These are phyloP conservation scores for Patella caerulea DNA, from an alignment of 2,888 invertebrate genomes.

Conservation along the genomic window DNA sequence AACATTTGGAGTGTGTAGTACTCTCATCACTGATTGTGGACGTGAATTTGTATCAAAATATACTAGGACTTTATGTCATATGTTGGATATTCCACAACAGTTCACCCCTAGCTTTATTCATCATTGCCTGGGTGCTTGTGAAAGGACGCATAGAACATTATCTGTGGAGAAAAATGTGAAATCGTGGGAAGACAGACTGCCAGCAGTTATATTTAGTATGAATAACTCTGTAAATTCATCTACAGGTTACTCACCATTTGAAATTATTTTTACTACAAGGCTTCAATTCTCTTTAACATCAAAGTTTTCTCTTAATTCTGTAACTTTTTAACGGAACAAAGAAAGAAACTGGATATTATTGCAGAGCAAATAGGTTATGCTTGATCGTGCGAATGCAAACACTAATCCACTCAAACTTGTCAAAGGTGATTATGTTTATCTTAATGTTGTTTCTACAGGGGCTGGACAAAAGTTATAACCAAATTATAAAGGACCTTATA, in stretches of 20 bases:
- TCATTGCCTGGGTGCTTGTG: slow-evolving; percentile 33
- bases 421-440: slow-evolving; percentile 15
- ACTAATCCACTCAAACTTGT: neutral
- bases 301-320: neutral
- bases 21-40: too few species aligned
- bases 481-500: neutral
- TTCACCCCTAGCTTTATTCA: slow-evolving; percentile 28
- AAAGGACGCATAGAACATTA: slow-evolving; percentile 29
- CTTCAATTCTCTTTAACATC: slow-evolving; percentile 21
- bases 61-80: too few species aligned
- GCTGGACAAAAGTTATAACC: slow-evolving; percentile 6
- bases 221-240: slow-evolving; percentile 24
- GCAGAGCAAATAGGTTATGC: neutral
- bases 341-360: neutral
- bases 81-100: neutral
- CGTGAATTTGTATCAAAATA: too few species aligned
- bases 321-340: too few species aligned
- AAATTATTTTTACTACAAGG: slow-evolving; percentile 9
- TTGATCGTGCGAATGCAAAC: slow-evolving; percentile 6
- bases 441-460: neutral
- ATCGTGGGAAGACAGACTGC: too few species aligned
- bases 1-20: too few species aligned
- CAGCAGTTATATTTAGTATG: slow-evolving; percentile 29
- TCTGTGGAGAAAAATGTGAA: slow-evolving; percentile 17
- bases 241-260: slow-evolving; percentile 25